phyloP scores from a whole-genome alignment of 2,797 vertebrate species.

The Falco cherrug region DNA sequence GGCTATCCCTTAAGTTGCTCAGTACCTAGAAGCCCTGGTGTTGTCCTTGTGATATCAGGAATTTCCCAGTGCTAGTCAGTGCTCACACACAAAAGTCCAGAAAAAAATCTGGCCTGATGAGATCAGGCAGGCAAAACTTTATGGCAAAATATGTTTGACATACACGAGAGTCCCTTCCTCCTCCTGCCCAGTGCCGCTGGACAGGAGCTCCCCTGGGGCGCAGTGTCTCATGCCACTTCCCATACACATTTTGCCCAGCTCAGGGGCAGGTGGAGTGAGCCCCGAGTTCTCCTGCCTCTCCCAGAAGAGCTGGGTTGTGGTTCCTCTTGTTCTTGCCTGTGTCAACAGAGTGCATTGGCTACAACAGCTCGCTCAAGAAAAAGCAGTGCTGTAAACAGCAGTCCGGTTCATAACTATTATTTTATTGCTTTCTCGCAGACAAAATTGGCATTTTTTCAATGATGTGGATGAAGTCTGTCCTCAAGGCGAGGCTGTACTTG shows the following conservation, averaged over 20 bases:
- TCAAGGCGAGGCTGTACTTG: background rate
- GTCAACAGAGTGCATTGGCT: background rate
- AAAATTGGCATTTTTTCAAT: slow-evolving; percentile 1
- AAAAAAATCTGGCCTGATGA: background rate
- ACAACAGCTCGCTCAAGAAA: background rate
- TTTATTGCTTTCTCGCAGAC: slow-evolving; percentile 33
- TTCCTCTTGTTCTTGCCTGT: background rate
- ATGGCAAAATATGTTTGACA: background rate
- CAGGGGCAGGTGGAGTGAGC: background rate
- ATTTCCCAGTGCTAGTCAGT: background rate
- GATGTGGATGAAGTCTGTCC: background rate
- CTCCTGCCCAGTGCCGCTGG: rapidly evolving
- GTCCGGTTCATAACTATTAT: background rate
- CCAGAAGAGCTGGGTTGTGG: background rate
- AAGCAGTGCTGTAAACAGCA: background rate
- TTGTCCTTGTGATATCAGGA: background rate
- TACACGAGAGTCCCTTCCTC: background rate
- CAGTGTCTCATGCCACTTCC: background rate
- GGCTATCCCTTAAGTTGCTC: background rate
- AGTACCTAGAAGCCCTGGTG: background rate
- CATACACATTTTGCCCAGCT: background rate
- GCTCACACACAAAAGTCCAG: background rate
- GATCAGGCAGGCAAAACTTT: background rate
- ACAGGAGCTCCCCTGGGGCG: rapidly evolving
- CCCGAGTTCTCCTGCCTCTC: background rate